Evolutionary conservation across 2,797 vertebrate genomes (phyloP), one percentile per base, ranked within the genome.

Genomic region (Forpus xanthops): DNA sequence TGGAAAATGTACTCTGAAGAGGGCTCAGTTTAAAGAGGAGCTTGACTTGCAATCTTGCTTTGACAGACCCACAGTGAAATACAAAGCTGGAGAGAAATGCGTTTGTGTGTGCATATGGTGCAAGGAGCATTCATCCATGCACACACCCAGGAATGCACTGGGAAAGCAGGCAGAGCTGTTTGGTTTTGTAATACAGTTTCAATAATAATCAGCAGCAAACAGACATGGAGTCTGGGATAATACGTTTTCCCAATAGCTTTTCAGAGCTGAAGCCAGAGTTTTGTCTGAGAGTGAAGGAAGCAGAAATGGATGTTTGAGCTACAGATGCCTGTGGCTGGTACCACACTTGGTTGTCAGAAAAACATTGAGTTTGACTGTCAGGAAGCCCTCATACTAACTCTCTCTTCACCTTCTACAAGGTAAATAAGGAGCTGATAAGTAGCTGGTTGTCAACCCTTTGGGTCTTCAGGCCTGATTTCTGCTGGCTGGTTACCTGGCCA

Each of bases 81-180:
- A 33, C 11, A 50, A 31, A 62, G 83, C 80, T 66, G 66, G 35
- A 75, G 58, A 66, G 79, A 85, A 73, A 56, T 16, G 41, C 0
- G 3, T 93, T 47, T 27, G 35, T 90, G 75, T 80, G 73, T 71
- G 78, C 71, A 67, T 18, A 72, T 8, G 6, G 17, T 49, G 17
- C 13, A 31, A 62, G 85, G 73, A 55, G 60, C 70, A 60, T 66
- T 93, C 80, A 78, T 84, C 64, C 77, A 24, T 90, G 71, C 71
- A 37, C 39, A 7, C 23, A 4, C 37, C 20, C 35, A 49, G 85
- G 94, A 90, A 81, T 64, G 80, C 28, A 17, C 65, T 84, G 79
- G 88, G 56, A 94, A 84, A 94, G 55, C 61, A 83, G 67, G 60
- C 67, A 82, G 75, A 64, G 20, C 61, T 89, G 27, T 90, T 94